phyloP scores from a whole-genome alignment of 1,140 invertebrate genomes.

The Cherax destructor region DNA sequence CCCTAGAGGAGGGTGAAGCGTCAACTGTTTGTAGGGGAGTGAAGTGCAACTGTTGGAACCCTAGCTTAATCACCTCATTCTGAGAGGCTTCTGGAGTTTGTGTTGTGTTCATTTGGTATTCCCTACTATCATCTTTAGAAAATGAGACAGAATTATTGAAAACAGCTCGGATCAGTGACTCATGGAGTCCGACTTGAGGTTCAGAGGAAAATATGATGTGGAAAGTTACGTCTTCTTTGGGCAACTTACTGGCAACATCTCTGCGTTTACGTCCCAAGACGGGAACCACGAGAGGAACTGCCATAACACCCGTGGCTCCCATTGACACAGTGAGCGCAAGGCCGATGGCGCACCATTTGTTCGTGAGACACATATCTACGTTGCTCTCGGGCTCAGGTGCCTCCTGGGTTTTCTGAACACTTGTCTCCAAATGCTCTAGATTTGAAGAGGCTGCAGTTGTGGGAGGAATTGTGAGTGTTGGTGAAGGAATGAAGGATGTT shows the following conservation, averaged over 20 bases:
- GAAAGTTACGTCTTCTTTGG: not conserved
- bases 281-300: constrained; percentile 37
- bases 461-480: not conserved
- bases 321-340: constrained; percentile 42
- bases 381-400: not conserved
- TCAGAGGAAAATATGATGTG: not conserved
- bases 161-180: not conserved
- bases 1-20: not conserved
- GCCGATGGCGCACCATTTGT: constrained; percentile 43
- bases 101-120: not conserved
- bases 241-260: not conserved
- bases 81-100: not conserved
- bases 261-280: constrained; percentile 14
- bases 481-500: not conserved
- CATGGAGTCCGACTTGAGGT: not conserved
- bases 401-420: not conserved
- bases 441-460: not conserved
- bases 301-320: constrained; percentile 43
- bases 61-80: not conserved
- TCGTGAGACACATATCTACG: constrained; percentile 20
- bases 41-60: not conserved
- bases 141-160: no score
- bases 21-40: not conserved
- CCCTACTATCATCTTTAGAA: no score
- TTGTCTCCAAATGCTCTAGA: not conserved